These are phyloP conservation scores for Hipposideros armiger DNA, from an alignment of 2,113 vertebrate genomes.

Conservation along the genomic window DNA sequence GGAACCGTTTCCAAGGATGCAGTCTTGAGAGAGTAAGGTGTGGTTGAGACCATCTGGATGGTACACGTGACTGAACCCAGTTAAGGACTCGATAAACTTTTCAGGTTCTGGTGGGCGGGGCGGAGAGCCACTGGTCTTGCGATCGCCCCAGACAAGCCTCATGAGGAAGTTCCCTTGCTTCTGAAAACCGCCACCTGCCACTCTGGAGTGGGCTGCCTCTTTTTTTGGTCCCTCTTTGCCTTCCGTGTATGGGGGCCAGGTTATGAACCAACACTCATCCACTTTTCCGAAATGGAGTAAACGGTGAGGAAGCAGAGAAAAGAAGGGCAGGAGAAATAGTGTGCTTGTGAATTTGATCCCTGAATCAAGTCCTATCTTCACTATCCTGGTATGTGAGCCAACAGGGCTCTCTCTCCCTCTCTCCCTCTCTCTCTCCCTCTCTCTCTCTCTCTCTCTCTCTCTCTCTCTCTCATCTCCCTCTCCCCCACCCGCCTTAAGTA, in stretches of 20 bases:
- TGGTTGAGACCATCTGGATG: not conserved
- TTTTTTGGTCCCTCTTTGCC: not conserved
- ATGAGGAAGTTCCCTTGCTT: not conserved
- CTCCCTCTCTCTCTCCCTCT: no score
- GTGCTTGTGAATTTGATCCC: not conserved
- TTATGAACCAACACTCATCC: not conserved
- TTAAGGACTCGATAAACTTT: not conserved
- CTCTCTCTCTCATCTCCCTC: no score
- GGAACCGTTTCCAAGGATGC: not conserved
- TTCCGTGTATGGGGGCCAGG: not conserved
- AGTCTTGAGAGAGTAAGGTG: not conserved
- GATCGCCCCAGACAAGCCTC: not conserved
- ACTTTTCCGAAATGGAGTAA: not conserved
- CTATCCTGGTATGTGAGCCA: not conserved
- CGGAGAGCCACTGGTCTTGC: not conserved
- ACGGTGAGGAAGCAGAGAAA: not conserved
- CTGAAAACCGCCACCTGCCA: not conserved
- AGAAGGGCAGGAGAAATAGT: not conserved
- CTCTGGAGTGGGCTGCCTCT: not conserved
- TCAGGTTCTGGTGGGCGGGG: not conserved
- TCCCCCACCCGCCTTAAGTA: not conserved
- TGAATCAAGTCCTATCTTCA: not conserved
- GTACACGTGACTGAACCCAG: not conserved
- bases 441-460: not conserved
- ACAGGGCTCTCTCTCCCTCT: not conserved